Evolutionary conservation across 2,113 vertebrate species (phyloP).

Genomic region (Mus spicilegus): DNA sequence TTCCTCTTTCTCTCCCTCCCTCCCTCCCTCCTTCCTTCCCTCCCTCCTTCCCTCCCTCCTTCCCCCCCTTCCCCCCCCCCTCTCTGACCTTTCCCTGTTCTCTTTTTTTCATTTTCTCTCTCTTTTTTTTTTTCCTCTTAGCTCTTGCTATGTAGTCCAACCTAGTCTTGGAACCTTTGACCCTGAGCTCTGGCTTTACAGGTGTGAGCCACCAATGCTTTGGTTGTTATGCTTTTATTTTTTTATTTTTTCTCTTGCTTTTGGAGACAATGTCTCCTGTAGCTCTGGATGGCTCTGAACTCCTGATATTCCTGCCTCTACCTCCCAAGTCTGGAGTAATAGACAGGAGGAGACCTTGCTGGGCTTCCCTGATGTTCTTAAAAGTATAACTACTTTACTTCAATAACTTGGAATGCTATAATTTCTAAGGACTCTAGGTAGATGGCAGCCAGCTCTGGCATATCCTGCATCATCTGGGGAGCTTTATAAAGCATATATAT

Average conservation of each 20-base stretch:
- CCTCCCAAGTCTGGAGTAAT: background rate
- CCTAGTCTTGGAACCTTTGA: background rate
- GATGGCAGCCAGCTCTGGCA: background rate
- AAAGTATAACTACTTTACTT: constrained; percentile 1
- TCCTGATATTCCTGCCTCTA: background rate
- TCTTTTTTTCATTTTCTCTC: background rate
- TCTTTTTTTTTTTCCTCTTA: background rate
- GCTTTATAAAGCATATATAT: background rate
- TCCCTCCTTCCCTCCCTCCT: rapidly evolving
- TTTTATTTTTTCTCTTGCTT: background rate
- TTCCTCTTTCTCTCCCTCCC: rapidly evolving
- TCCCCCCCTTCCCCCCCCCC: background rate
- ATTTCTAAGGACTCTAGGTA: background rate
- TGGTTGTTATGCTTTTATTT: too few relatives aligned
- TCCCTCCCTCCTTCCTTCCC: rapidly evolving
- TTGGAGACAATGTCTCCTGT: background rate
- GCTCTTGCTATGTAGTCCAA: background rate
- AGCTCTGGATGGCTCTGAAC: background rate
- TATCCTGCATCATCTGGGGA: background rate
- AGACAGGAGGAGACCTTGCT: background rate
- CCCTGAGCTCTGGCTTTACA: background rate
- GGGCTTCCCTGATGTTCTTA: background rate
- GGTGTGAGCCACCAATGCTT: background rate
- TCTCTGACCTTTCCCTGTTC: background rate
- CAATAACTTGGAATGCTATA: background rate